Base-by-base conservation (phyloP, 2,797 vertebrate genomes). In the Huso huso region DNA sequence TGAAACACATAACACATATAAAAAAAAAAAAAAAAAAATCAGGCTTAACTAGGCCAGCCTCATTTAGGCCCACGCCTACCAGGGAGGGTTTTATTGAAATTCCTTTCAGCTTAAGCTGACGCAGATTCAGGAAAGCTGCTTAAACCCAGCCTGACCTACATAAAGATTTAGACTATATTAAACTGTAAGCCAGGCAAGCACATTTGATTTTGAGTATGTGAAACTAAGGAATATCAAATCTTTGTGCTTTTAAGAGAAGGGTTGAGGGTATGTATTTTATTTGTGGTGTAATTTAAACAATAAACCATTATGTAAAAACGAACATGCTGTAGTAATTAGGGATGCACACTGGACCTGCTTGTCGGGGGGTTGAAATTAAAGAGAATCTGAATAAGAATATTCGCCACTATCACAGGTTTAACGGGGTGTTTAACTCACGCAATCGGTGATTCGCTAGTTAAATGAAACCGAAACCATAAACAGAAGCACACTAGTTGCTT, bases 1-100 rank as follows among this genome's bases (percentile, higher is more conserved):
- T 62, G 18, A 15, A 62, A 62, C 9, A 62, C 61, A 62, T 4
- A 48, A 37, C 66, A n/a, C n/a, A n/a, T n/a, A n/a, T n/a, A n/a
- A n/a, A n/a, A n/a, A n/a, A n/a, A n/a, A n/a, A n/a, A n/a, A n/a
- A n/a, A 93, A 95, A 96, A 94, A 95, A 88, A 95, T 97, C 95
- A 96, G 95, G 97, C 96, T 97, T 99, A 98, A 98, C 96, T 98
- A 99, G 96, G 96, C 95, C 97, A 98, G 95, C 95, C 95, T 96
- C 94, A 91, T 91, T 96, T 97, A 99, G 96, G 95, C 96, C 97
- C 94, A 96, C 97, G 97, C 97, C 97, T 99, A 99, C 95, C 91
- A 90, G 94, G 92, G 93, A 97, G 94, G 94, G 93, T 92, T 98
- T 95, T 96, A 86, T 84, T 94, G 94, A 95, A 97, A 98, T 98